Evolutionary conservation across 2,113 vertebrate genomes (phyloP).

Genomic region (Scytalopus superciliaris): DNA sequence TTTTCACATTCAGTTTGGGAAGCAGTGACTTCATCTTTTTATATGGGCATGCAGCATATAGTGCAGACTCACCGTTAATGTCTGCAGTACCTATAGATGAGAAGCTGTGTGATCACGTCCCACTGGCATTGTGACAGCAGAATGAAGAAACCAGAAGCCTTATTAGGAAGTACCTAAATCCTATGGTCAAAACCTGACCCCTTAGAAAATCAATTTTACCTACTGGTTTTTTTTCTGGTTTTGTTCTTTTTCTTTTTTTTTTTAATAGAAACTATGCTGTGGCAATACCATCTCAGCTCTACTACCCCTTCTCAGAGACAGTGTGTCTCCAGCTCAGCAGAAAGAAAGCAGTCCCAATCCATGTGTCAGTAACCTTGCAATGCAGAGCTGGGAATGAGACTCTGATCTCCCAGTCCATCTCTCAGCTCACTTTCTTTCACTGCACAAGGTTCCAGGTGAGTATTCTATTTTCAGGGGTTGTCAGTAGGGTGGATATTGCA

Average conservation of each 20-base stretch:
- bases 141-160: not conserved
- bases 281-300: constrained; percentile 54
- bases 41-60: not conserved
- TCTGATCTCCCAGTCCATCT: constrained; percentile 1
- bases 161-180: not conserved
- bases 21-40: not conserved
- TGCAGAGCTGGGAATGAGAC: constrained; percentile 34
- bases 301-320: constrained; percentile 31
- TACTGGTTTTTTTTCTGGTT: not conserved
- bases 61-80: not conserved
- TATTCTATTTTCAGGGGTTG: not conserved
- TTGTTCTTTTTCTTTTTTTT: not conserved
- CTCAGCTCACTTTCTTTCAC: constrained; percentile 12
- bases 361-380: constrained; percentile 13
- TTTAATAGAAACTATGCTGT: constrained; percentile 39
- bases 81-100: not conserved
- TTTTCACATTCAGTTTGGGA: not conserved
- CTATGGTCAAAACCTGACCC: not conserved
- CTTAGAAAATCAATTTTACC: not conserved
- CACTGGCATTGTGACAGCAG: fast-evolving
- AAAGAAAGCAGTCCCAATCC: not conserved
- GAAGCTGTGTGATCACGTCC: not conserved
- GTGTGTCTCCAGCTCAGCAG: constrained; percentile 55
- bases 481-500: not conserved
- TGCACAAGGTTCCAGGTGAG: constrained; percentile 59